These are phyloP conservation scores for Lindbergichthys nudifrons DNA, from an alignment of 2,797 vertebrate species.

Conservation along the genomic window DNA sequence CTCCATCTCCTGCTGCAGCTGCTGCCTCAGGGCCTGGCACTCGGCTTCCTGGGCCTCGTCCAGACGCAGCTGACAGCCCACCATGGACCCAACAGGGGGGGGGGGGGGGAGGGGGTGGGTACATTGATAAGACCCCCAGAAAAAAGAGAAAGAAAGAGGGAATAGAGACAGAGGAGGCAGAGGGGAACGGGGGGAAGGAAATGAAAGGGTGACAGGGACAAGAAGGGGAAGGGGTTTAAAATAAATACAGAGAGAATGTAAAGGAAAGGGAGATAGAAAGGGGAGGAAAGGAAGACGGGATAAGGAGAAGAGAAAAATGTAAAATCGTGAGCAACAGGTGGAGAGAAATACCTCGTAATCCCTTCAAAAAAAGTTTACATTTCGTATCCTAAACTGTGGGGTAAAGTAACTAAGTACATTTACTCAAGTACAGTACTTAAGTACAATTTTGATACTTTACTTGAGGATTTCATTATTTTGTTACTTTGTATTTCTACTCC, in stretches of 20 bases:
- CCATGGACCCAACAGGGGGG: slow-evolving; percentile 49
- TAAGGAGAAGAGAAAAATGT: slow-evolving; percentile 15
- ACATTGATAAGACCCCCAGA: slow-evolving; percentile 37
- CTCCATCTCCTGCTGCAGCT: slow-evolving; percentile 99
- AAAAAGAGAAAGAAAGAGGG: slow-evolving; percentile 9
- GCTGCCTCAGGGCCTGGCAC: slow-evolving; percentile 98
- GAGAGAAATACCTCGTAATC: neutral
- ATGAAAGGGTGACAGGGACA: neutral
- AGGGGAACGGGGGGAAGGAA: neutral
- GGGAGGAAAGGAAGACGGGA: neutral
- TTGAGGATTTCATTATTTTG: too few species aligned
- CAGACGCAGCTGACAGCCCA: slow-evolving; percentile 91
- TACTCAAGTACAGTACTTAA: too few species aligned
- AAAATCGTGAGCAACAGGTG: slow-evolving; percentile 48
- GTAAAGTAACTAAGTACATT: too few species aligned
- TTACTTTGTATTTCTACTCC: too few species aligned
- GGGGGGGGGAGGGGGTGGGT: neutral
- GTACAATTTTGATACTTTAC: too few species aligned
- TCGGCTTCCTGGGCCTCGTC: slow-evolving; percentile 99
- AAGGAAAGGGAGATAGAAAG: too few species aligned
- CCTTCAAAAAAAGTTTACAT: neutral
- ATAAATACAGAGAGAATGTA: too few species aligned
- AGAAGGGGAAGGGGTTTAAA: slow-evolving; percentile 5
- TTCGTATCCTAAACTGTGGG: too few species aligned
- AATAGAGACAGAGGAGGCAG: slow-evolving; percentile 15